Conservation (phyloP, 2,113 vertebrate genomes). For the Erythrolamprus reginae region DNA sequence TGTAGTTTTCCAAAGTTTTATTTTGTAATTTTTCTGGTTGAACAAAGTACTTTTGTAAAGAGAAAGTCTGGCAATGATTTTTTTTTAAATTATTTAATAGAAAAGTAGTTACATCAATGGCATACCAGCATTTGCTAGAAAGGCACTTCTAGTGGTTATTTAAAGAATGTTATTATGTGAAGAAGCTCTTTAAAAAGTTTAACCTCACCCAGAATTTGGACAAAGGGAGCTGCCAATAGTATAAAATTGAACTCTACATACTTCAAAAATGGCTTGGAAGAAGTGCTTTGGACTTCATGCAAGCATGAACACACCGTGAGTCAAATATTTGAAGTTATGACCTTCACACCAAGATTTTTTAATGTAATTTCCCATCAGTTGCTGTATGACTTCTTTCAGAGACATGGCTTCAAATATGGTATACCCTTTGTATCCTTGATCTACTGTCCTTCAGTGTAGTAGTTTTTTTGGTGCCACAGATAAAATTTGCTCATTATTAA, state of each 20-base stretch:
- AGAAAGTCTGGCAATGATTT: background rate
- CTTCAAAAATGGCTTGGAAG: background rate
- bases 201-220: background rate
- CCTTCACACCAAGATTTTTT: conserved; percentile 53
- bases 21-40: background rate
- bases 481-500: background rate
- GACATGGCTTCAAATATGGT: conserved; percentile 5
- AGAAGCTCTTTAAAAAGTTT: background rate
- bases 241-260: background rate
- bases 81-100: background rate
- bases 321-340: conserved; percentile 41
- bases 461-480: background rate
- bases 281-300: background rate
- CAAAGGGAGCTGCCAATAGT: background rate
- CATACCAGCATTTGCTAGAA: background rate
- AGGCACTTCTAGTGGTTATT: background rate
- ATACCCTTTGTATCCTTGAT: background rate
- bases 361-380: conserved; percentile 25
- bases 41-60: background rate
- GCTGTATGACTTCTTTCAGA: conserved; percentile 32
- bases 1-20: conserved; percentile 28
- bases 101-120: background rate
- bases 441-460: background rate
- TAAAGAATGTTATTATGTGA: background rate
- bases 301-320: background rate